These are phyloP conservation scores for Ptilonorhynchus violaceus DNA, from an alignment of 2,113 vertebrate genomes.

Conservation along the genomic window DNA sequence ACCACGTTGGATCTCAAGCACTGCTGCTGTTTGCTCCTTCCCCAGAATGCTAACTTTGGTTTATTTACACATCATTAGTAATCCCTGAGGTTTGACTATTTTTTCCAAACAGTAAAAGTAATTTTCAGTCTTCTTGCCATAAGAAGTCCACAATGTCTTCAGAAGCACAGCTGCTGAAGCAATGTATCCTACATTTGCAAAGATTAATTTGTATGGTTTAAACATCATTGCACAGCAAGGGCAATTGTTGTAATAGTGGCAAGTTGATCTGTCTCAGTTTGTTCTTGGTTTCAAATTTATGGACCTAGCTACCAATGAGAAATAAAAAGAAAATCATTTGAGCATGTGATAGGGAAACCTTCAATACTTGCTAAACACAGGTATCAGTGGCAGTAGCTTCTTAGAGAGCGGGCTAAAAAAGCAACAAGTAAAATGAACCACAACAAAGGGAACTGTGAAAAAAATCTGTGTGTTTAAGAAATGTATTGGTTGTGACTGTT, in stretches of 20 bases:
- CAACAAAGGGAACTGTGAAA: background rate
- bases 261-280: background rate
- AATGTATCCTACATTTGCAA: background rate
- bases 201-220: background rate
- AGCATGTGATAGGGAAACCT: background rate
- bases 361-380: background rate
- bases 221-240: background rate
- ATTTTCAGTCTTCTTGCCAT: background rate
- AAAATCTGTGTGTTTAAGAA: background rate
- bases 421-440: background rate
- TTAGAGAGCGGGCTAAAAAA: background rate
- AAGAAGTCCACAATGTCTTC: background rate
- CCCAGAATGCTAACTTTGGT: slow-evolving; percentile 13
- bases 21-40: slow-evolving; percentile 18
- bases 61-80: slow-evolving; percentile 33
- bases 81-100: slow-evolving; percentile 6
- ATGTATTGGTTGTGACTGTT: background rate
- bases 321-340: background rate
- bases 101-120: slow-evolving; percentile 11
- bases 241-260: background rate
- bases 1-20: background rate
- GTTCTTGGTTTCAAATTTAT: background rate
- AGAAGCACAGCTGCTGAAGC: slow-evolving; percentile 1
- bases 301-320: background rate
- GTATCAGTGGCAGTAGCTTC: background rate